phyloP scores from a whole-genome alignment of 2,888 invertebrate genomes.

The Arrhopalites spinosus region DNA sequence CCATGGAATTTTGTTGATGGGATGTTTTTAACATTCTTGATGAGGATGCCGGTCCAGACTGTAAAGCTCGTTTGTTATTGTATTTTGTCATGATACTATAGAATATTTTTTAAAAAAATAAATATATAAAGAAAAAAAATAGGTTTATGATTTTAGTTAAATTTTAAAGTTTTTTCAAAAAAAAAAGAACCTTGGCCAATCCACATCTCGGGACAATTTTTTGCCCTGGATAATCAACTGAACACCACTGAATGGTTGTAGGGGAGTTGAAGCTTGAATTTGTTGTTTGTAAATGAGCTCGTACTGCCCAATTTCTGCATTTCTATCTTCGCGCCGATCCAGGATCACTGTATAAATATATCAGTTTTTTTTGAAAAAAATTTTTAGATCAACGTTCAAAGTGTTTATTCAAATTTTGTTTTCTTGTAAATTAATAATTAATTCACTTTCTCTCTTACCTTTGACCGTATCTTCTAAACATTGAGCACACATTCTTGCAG shows the following conservation, averaged over 20 bases:
- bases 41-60: not conserved
- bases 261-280: conserved; percentile 66
- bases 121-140: not conserved
- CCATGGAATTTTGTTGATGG: not conserved
- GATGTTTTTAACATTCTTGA: conserved; percentile 2
- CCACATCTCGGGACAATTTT: conserved; percentile 52
- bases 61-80: conserved; percentile 28
- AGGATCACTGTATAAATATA: conserved; percentile 69
- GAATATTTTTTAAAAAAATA: not conserved
- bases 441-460: no score
- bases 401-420: no score
- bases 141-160: no score
- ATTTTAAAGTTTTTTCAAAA: no score
- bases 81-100: conserved; percentile 45
- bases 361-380: no score
- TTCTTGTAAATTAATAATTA: no score
- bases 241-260: conserved; percentile 50
- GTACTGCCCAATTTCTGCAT: conserved; percentile 79
- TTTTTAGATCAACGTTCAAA: no score
- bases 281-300: conserved; percentile 82
- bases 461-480: conserved; percentile 84
- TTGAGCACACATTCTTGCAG: conserved; percentile 78
- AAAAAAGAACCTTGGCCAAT: conserved; percentile 52
- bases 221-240: conserved; percentile 51
- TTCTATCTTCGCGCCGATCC: conserved; percentile 72